phyloP scores from a whole-genome alignment of 2,888 invertebrate genomes.

The Seira ritae region DNA sequence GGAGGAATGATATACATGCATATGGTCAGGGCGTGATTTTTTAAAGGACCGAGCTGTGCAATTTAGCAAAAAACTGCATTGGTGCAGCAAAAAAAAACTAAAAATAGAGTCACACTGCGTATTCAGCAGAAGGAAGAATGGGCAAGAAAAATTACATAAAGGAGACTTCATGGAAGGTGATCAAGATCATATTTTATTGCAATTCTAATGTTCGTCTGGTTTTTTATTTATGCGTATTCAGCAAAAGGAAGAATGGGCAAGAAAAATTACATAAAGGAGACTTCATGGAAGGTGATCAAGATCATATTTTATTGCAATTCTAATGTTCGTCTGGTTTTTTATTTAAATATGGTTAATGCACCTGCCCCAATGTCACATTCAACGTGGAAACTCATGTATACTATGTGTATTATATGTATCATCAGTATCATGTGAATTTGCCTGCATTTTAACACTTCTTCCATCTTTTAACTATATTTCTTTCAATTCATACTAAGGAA shows the following conservation, averaged over 20 bases:
- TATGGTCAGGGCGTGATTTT: background rate
- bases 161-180: slow-evolving; percentile 60
- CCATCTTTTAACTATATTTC: slow-evolving; percentile 8
- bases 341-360: too few species aligned
- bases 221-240: too few species aligned
- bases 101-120: background rate
- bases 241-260: slow-evolving; percentile 25
- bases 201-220: too few species aligned
- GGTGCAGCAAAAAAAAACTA: background rate
- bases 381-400: too few species aligned
- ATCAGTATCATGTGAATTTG: too few species aligned
- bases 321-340: too few species aligned
- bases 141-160: slow-evolving; percentile 54
- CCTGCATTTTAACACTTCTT: too few species aligned
- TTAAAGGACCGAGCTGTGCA: too few species aligned
- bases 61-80: background rate
- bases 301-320: too few species aligned
- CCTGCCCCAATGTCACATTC: too few species aligned
- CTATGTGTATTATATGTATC: too few species aligned
- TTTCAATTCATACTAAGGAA: slow-evolving; percentile 12
- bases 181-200: too few species aligned
- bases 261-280: slow-evolving; percentile 55
- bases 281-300: slow-evolving; percentile 62
- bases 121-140: slow-evolving; percentile 5
- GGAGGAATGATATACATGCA: background rate